phyloP scores from a whole-genome alignment of 2,113 vertebrate species.

The Gnathochromis pfefferi region DNA sequence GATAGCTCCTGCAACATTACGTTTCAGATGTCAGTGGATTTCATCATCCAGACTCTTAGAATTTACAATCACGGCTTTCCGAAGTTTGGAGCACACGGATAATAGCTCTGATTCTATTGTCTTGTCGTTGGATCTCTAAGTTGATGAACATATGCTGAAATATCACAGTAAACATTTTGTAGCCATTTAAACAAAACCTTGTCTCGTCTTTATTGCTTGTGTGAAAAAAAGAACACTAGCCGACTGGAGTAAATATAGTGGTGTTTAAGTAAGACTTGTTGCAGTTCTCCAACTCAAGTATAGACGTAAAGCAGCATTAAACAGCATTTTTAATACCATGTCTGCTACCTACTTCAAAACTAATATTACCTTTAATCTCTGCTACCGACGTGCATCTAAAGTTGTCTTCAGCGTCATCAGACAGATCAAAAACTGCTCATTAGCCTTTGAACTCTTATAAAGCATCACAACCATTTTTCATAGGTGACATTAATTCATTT shows the following conservation, averaged over 20 bases:
- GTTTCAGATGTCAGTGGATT: neutral
- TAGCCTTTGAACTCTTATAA: neutral
- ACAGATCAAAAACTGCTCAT: neutral
- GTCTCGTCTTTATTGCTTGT: neutral
- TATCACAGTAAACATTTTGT: neutral
- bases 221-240: neutral
- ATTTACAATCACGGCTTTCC: neutral
- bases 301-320: neutral
- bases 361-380: neutral
- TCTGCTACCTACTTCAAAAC: neutral
- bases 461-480: neutral
- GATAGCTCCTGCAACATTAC: neutral
- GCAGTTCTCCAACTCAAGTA: neutral
- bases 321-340: neutral
- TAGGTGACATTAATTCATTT: neutral
- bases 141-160: neutral
- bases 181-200: neutral
- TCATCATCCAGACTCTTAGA: neutral
- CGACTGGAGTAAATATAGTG: neutral
- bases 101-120: neutral
- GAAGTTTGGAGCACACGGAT: neutral
- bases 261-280: neutral
- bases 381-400: neutral
- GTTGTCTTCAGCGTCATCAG: neutral
- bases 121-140: neutral